These are phyloP conservation scores for Willisornis vidua DNA, from an alignment of 2,113 vertebrate species.

Conservation along the genomic window DNA sequence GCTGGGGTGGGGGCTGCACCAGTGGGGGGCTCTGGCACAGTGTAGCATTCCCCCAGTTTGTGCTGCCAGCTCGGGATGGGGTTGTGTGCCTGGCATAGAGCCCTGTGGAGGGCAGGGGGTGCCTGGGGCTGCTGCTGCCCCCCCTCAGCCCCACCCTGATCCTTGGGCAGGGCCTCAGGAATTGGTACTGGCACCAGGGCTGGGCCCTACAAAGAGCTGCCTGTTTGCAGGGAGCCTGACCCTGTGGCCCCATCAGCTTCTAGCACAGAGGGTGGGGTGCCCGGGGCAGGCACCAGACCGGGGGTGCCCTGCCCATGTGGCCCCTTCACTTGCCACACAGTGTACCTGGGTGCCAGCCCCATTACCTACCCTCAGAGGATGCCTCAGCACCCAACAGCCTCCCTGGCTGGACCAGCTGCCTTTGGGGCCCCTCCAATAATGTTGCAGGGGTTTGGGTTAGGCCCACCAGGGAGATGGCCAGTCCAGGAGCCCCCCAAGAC, in stretches of 20 bases:
- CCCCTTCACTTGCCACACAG: neutral
- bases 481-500: neutral
- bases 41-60: accelerated
- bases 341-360: accelerated
- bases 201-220: neutral
- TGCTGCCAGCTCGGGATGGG: neutral
- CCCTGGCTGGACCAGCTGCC: accelerated
- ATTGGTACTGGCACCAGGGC: neutral
- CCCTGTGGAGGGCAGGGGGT: accelerated
- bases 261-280: accelerated
- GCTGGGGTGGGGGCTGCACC: too few relatives aligned
- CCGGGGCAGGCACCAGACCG: neutral
- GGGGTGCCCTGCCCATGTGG: neutral
- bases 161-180: neutral
- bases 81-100: accelerated
- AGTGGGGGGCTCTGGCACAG: neutral
- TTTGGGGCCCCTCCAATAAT: too few relatives aligned
- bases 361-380: neutral
- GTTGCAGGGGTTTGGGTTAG: neutral
- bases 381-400: neutral
- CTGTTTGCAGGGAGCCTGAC: neutral
- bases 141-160: too few relatives aligned
- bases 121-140: neutral
- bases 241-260: neutral
- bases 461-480: neutral